These are phyloP conservation scores for Drosophila lacteicornis DNA, from an alignment of 1,140 invertebrate genomes.

Conservation along the genomic window DNA sequence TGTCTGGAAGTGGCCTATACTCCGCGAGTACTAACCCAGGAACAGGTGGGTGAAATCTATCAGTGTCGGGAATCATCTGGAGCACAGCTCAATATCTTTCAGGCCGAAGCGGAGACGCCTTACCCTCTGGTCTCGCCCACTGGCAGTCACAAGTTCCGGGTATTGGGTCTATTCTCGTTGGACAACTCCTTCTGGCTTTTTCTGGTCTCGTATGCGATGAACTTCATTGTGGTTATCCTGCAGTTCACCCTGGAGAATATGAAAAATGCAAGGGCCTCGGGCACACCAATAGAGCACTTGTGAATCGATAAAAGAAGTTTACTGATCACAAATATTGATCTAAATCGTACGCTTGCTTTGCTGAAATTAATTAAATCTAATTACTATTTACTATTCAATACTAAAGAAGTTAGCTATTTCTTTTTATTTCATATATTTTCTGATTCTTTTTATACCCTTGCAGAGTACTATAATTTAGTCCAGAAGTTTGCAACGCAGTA, in stretches of 20 bases:
- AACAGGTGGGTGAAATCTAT: conserved; percentile 33
- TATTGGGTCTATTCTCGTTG: conserved; percentile 67
- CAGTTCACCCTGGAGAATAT: conserved; percentile 68
- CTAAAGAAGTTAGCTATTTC: too few relatives aligned
- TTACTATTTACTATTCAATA: too few relatives aligned
- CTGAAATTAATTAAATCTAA: too few relatives aligned
- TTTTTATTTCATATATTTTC: too few relatives aligned
- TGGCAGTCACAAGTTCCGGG: conserved; percentile 32
- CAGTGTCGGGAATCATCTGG: fast-evolving
- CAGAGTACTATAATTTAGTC: too few relatives aligned
- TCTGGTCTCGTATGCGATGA: conserved; percentile 68
- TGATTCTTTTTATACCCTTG: too few relatives aligned
- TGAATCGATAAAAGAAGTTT: conserved; percentile 5
- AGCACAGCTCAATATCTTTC: background rate
- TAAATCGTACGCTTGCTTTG: background rate
- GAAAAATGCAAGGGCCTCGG: conserved; percentile 12
- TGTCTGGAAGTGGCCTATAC: conserved; percentile 47
- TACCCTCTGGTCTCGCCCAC: conserved; percentile 39
- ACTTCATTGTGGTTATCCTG: conserved; percentile 74
- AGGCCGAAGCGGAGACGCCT: conserved; percentile 46
- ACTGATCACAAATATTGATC: conserved; percentile 11
- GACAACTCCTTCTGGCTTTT: conserved; percentile 72
- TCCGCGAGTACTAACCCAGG: conserved; percentile 15
- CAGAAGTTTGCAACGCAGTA: too few relatives aligned
- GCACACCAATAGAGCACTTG: too few relatives aligned